Evolutionary conservation across 2,888 invertebrate species (phyloP).

Genomic region (Priapulus caudatus): DNA sequence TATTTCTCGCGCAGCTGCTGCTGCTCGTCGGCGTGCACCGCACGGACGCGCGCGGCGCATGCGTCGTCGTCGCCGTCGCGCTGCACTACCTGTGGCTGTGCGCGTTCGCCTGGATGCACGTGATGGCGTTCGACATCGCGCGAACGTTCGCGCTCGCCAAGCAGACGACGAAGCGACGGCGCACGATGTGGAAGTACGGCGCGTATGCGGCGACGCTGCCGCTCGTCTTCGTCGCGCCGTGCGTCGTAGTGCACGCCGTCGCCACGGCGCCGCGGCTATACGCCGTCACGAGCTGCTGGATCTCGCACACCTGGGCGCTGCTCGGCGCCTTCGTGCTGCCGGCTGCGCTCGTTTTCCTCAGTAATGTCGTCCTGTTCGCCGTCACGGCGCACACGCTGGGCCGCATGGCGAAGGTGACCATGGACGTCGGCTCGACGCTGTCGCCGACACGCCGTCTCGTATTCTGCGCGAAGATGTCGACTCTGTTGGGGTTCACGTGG

Average conservation of each 20-base stretch:
- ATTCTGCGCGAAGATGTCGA: background rate
- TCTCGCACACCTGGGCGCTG: background rate
- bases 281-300: background rate
- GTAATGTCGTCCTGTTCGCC: background rate
- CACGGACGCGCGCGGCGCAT: background rate
- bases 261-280: background rate
- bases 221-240: background rate
- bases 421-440: background rate
- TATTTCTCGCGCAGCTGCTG: background rate
- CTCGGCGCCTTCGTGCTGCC: background rate
- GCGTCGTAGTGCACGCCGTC: background rate
- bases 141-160: background rate
- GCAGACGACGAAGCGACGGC: too few relatives aligned
- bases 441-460: background rate
- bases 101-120: background rate
- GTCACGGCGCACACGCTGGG: background rate
- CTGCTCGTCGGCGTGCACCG: background rate
- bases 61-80: background rate
- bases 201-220: background rate
- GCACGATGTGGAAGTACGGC: background rate
- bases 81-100: background rate
- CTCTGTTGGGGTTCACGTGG: background rate
- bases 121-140: background rate
- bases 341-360: background rate
- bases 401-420: background rate